Conservation (phyloP, 2,113 vertebrate genomes). For the Progne subis region DNA sequence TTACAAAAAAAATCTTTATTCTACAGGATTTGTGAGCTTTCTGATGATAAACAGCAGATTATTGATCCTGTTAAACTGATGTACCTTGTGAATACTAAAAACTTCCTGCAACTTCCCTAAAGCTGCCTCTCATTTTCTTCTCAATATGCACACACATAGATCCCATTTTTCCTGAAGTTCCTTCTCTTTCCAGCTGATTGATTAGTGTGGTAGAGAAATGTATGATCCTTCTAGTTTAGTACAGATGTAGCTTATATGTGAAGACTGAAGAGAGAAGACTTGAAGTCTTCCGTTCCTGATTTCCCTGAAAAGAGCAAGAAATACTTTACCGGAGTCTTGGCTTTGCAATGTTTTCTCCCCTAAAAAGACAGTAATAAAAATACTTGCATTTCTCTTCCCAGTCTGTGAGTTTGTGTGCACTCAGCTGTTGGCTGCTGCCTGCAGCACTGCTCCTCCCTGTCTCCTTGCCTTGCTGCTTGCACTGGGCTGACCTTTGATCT, state of each 20-base stretch:
- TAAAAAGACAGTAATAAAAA: not conserved
- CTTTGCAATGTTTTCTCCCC: not conserved
- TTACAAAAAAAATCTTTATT: not conserved
- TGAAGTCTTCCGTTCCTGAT: not conserved
- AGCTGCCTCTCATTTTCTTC: not conserved
- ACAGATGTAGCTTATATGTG: not conserved
- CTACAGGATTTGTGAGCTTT: not conserved
- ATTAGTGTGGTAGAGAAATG: not conserved
- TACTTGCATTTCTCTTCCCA: not conserved
- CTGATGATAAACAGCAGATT: not conserved
- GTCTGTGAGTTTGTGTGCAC: not conserved
- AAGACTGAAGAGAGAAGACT: not conserved
- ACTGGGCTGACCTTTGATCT: not conserved
- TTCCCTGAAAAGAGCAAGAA: not conserved
- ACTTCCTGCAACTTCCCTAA: not conserved
- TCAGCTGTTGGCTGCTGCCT: not conserved
- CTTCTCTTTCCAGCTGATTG: not conserved
- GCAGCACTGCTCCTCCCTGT: not conserved
- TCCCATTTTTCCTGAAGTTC: not conserved
- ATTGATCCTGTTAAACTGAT: not conserved
- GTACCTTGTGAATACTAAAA: not conserved
- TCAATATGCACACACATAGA: not conserved
- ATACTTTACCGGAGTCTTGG: not conserved
- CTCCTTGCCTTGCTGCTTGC: not conserved
- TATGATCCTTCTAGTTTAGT: not conserved